Evolutionary conservation across 1,140 invertebrate genomes (phyloP), one percentile per base, ranked within the genome.

Genomic region (Sycobia sp.): DNA sequence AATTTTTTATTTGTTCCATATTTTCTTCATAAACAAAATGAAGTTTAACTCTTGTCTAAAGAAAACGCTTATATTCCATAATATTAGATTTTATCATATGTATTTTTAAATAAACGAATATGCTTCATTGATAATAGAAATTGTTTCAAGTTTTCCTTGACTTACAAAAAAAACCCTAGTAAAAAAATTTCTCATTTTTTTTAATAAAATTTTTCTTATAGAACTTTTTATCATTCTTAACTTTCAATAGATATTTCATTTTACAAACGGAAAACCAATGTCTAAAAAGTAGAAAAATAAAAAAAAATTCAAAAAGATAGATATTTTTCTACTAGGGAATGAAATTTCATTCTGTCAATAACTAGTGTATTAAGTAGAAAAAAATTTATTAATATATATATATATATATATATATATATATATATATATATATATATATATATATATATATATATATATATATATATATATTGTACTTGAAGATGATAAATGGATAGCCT

Each of bases 261-360:
- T 50, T 39, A n/a, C n/a, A n/a, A n/a, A n/a, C n/a, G n/a, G n/a
- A n/a, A n/a, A n/a, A n/a, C n/a, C n/a, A n/a, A n/a, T n/a, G n/a
- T n/a, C n/a, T n/a, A n/a, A n/a, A n/a, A n/a, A n/a, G n/a, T n/a
- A n/a, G n/a, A n/a, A n/a, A 27, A 36, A 41, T 46, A 55, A 39
- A 47, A 27, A 29, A 14, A 55, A 55, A 49, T 36, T 34, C 2
- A 46, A 22, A 44, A 44, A 62, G 32, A 39, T 56, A 29, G 29
- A 62, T 62, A 63, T 63, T 63, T 57, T 63, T 63, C 46, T 55
- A 55, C 41, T 50, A 63, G 44, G 34, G 8, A 63, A 47, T 47
- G 18, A 14, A 47, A 62, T 62, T 62, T 46, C 51, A 47, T 54
- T 38, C 36, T 27, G 32, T 29, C 4, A 38, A 38, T 61, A 8